Conservation (phyloP, 2,113 vertebrate species). For the Oryzias celebensis region DNA sequence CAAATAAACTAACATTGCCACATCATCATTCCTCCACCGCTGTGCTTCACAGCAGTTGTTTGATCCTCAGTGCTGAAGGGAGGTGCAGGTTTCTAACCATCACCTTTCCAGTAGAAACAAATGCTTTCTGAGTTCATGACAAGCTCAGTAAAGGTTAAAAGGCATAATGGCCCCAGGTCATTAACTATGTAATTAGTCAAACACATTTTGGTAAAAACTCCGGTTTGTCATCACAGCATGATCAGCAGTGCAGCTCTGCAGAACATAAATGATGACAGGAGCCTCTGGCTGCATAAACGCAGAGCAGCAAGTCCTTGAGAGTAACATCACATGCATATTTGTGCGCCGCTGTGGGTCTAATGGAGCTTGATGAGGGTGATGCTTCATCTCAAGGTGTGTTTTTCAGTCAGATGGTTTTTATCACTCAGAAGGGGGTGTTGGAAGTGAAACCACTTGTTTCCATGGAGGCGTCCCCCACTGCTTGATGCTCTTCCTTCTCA, state of each 20-base stretch:
- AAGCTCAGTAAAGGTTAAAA: too few relatives aligned
- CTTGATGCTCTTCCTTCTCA: conserved; percentile 50
- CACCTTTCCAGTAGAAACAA: too few relatives aligned
- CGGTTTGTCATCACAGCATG: not conserved
- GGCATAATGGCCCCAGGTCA: too few relatives aligned
- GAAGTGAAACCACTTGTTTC: conserved; percentile 36
- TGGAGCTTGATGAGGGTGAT: conserved; percentile 48
- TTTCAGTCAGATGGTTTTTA: conserved; percentile 3
- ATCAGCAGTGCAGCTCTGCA: not conserved
- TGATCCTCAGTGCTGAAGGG: too few relatives aligned
- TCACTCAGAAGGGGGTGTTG: conserved; percentile 16
- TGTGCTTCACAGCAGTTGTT: too few relatives aligned
- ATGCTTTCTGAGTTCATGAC: too few relatives aligned
- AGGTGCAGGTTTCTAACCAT: too few relatives aligned
- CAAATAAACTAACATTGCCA: too few relatives aligned
- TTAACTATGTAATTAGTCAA: not conserved
- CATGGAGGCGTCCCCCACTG: conserved; percentile 1
- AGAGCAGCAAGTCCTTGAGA: conserved; percentile 27
- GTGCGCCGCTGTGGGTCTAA: conserved; percentile 29
- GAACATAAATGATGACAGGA: conserved; percentile 5
- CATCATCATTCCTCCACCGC: too few relatives aligned
- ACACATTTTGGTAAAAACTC: not conserved
- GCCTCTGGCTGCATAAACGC: conserved; percentile 20
- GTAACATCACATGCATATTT: conserved; percentile 31
- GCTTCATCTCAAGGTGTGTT: conserved; percentile 56